Evolutionary conservation across 1,140 invertebrate species (phyloP), one percentile per base, ranked within the genome.

Genomic region (Zaprionus africanus): DNA sequence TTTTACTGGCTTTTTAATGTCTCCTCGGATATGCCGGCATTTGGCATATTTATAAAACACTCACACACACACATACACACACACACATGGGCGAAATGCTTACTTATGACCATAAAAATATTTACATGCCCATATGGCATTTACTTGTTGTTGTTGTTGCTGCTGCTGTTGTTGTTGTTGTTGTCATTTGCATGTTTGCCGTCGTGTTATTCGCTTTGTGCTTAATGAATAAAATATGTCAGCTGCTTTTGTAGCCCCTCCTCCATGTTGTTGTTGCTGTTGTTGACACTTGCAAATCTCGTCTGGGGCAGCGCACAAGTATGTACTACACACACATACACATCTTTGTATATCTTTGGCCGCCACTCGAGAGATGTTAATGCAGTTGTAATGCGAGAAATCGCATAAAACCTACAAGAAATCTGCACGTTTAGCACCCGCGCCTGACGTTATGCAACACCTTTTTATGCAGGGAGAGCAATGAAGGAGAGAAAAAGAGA

Each of bases 61-160:
- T 11, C n/a, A 19, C 49, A 58, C n/a, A 64, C 28, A 65, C 31
- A 57, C 6, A 57, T n/a, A n/a, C 1, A 53, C 12, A 26, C 15
- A 43, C n/a, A 46, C 26, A 38, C 19, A 24, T 49, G 36, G 57
- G 79, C 78, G 68, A 80, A 87, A 86, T 86, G 84, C 85, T 81
- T 88, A 90, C 85, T 90, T 88, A 88, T 88, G 85, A 85, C 85
- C 85, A 88, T 88, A 90, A 85, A 88, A 88, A 90, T 90, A 88
- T 88, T 85, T 90, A 90, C 84, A 88, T 90, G 78, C 67, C 71
- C 77, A 72, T 79, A 76, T 78, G 72, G 76, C 78, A 73, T 73
- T 63, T 66, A 57, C 57, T 69, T 65, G 61, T 58, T 69, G 64
- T 77, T 63, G 65, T 68, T 64, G 64, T 56, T 68, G 64, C 73